These are phyloP conservation scores for Spodoptera exigua DNA, from an alignment of 2,888 invertebrate species.

Conservation along the genomic window DNA sequence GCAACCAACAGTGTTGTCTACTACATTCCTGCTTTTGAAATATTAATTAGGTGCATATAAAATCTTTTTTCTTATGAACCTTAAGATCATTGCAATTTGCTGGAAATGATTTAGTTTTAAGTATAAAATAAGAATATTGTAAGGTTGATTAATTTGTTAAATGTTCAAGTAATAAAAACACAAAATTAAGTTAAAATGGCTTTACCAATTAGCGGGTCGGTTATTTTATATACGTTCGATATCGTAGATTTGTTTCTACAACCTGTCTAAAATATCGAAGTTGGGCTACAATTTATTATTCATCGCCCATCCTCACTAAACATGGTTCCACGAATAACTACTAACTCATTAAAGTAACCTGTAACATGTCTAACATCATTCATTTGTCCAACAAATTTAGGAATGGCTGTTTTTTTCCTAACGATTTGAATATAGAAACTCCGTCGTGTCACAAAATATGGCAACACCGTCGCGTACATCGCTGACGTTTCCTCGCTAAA, in stretches of 20 bases:
- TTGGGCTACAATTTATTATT: conserved; percentile 17
- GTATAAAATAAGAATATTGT: too few species aligned
- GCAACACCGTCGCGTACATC: conserved; percentile 49
- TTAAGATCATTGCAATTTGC: too few species aligned
- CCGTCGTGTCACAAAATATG: conserved; percentile 40
- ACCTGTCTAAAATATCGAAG: conserved; percentile 6
- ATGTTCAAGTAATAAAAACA: too few species aligned
- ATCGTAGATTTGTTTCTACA: neutral
- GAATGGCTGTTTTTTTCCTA: conserved; percentile 15
- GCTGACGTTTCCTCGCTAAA: conserved; percentile 74
- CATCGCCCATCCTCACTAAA: conserved; percentile 7
- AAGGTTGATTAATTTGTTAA: too few species aligned
- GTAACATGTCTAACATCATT: conserved; percentile 30
- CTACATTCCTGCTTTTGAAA: conserved; percentile 27
- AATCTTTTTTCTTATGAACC: neutral
- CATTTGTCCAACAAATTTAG: conserved; percentile 26
- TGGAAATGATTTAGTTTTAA: too few species aligned
- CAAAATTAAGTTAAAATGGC: too few species aligned
- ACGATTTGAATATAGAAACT: conserved; percentile 33
- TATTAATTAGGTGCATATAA: conserved; percentile 23
- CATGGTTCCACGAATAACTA: conserved; percentile 19
- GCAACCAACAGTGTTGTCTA: conserved; percentile 53
- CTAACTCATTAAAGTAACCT: conserved; percentile 26
- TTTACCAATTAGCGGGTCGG: too few species aligned
- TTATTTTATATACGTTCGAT: neutral